Base-by-base conservation (phyloP, 2,888 invertebrate species). In the Zele albiditarsus region DNA sequence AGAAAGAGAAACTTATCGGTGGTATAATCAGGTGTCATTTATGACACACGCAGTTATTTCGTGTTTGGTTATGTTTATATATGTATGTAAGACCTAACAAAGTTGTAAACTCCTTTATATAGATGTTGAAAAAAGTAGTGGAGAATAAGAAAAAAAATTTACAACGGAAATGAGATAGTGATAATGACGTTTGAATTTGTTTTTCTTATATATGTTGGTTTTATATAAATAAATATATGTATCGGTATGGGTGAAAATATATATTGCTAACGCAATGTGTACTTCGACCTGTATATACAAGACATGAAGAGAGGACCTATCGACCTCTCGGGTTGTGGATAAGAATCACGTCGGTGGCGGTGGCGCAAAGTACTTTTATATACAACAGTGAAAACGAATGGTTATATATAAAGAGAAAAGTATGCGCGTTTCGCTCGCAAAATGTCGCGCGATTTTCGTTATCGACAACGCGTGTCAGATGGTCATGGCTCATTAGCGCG, bases 401-500 rank as follows among this genome's bases (percentile, higher is more conserved):
- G 38, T 38, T 57, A 66, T 46, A 27, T 27, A 66, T 49, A 69
- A 31, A 16, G 69, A 65, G 65, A 63, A 57, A 42, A 57, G 53
- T 20, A 20, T 20, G 6, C 16, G 38, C 20, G 42, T 12, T 49
- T 23, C 46, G 46, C 53, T 73, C 53, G 73, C 57, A 38, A 71
- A 78, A 78, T 78, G 78, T 77, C 20, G 53, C 73, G 46, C 70
- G 70, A 53, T 72, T 65, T 60, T 68, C 68, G 57, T 74, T 76
- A 79, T 77, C 76, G 77, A 77, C 75, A 78, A 77, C 78, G 75
- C 77, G 79, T 79, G 82, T 83, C 82, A 82, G 85, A 85, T 85
- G 84, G 84, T 84, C 84, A 85, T 77, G 83, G 80, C 85, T 85
- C 85, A 84, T 85, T 85, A 85, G 82, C 77, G 81, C 84, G 85